These are phyloP conservation scores for Percopsis transmontana DNA, from an alignment of 2,113 vertebrate genomes.

Conservation along the genomic window DNA sequence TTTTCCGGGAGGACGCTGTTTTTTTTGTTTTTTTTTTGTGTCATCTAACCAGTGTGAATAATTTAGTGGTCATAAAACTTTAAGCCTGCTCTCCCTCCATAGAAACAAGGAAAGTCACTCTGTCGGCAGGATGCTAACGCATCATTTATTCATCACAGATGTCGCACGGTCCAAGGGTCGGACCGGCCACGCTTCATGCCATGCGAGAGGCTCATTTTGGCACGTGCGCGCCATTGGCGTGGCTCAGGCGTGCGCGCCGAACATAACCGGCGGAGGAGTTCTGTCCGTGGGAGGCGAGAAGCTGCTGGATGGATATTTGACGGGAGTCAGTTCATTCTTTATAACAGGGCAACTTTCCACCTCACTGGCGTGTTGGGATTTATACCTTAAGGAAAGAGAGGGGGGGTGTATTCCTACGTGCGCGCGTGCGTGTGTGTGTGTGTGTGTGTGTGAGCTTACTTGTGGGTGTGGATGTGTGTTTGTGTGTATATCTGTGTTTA, in stretches of 20 bases:
- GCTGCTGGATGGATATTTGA: slow-evolving; percentile 13
- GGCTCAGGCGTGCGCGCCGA: no score
- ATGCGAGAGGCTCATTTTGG: no score
- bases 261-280: no score
- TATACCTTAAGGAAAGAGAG: slow-evolving; percentile 14
- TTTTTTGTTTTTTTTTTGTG: slow-evolving; percentile 31
- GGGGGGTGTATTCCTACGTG: not conserved
- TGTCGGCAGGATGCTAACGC: slow-evolving; percentile 60
- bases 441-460: not conserved
- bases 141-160: slow-evolving; percentile 73
- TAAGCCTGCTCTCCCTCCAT: slow-evolving; percentile 49
- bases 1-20: slow-evolving; percentile 41
- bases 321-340: slow-evolving; percentile 24
- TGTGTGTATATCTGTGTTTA: no score
- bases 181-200: no score
- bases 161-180: slow-evolving; percentile 15
- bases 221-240: no score
- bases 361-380: slow-evolving; percentile 4
- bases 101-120: slow-evolving; percentile 78
- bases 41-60: slow-evolving; percentile 61
- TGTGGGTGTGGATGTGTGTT: not conserved
- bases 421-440: not conserved
- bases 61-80: slow-evolving; percentile 70
- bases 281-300: not conserved
- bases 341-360: slow-evolving; percentile 4